phyloP scores from a whole-genome alignment of 2,888 invertebrate genomes.

The Piscicola geometra region DNA sequence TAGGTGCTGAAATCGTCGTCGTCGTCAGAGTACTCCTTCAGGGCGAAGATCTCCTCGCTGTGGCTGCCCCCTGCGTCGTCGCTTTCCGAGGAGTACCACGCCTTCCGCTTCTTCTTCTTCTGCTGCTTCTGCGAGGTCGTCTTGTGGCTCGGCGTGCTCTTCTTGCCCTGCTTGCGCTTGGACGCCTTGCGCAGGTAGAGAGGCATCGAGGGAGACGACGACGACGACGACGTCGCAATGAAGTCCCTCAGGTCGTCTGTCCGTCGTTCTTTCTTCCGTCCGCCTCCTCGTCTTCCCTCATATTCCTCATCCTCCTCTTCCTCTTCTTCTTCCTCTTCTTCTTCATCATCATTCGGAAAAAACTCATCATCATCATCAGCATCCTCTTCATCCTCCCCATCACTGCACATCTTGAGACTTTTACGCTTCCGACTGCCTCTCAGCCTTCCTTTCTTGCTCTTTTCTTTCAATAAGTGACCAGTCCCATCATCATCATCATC shows the following conservation, averaged over 20 bases:
- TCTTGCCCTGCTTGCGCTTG: background rate
- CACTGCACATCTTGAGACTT: background rate
- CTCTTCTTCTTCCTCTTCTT: constrained; percentile 13
- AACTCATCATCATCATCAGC: constrained; percentile 34
- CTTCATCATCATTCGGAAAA: background rate
- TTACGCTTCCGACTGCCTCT: background rate
- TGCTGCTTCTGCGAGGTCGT: constrained; percentile 12
- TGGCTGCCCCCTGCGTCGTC: constrained; percentile 18
- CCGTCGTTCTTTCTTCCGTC: background rate
- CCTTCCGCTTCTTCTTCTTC: constrained; percentile 25
- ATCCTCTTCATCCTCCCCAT: constrained; percentile 10
- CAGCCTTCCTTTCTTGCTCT: background rate
- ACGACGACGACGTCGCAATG: constrained; percentile 26
- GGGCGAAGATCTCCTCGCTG: background rate
- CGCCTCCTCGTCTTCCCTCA: background rate
- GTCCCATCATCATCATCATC: constrained; percentile 18
- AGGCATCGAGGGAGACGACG: constrained; percentile 13
- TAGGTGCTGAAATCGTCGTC: constrained; percentile 30
- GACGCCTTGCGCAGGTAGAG: background rate
- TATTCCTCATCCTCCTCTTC: constrained; percentile 5
- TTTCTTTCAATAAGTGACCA: background rate
- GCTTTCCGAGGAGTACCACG: constrained; percentile 26
- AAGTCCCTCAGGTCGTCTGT: constrained; percentile 31
- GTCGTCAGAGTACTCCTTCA: constrained; percentile 23
- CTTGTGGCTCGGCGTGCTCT: background rate